These are phyloP conservation scores for Leptopterna dolabrata DNA, from an alignment of 2,888 invertebrate species.

Conservation along the genomic window DNA sequence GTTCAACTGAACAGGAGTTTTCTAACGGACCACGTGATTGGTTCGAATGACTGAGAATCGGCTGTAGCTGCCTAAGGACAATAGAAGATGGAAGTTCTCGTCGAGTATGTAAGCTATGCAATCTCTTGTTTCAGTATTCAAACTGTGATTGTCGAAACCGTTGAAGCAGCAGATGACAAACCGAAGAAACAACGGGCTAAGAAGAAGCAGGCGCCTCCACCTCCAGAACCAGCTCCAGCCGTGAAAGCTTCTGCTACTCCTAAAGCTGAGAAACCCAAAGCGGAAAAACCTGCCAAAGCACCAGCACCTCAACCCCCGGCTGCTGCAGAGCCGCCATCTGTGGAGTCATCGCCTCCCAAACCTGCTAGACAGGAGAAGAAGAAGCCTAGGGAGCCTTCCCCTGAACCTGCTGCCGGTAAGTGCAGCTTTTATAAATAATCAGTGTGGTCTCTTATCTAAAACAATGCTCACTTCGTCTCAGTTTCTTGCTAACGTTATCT, in stretches of 20 bases:
- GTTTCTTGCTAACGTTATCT: too few relatives aligned
- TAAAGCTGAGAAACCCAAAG: background rate
- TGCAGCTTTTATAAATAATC: background rate
- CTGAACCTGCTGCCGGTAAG: constrained; percentile 12
- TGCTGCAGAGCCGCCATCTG: constrained; percentile 10
- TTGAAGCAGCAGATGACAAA: constrained; percentile 66
- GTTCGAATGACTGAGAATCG: too few relatives aligned
- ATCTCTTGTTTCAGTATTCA: background rate
- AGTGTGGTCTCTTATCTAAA: background rate
- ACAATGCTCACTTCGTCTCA: too few relatives aligned
- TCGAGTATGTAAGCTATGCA: too few relatives aligned
- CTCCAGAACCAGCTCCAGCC: constrained; percentile 1
- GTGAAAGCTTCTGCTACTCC: background rate
- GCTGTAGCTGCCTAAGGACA: too few relatives aligned
- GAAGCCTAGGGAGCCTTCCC: constrained; percentile 33
- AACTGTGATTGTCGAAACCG: constrained; percentile 59
- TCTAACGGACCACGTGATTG: too few relatives aligned
- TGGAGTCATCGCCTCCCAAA: constrained; percentile 19
- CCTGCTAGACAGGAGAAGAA: constrained; percentile 15
- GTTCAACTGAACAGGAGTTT: too few relatives aligned
- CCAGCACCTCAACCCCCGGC: background rate
- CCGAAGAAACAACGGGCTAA: constrained; percentile 66
- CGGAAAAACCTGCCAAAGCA: background rate
- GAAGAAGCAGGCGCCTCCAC: constrained; percentile 62
- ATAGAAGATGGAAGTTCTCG: too few relatives aligned